Evolutionary conservation across 2,797 vertebrate genomes (phyloP).

Genomic region (Psittacula echo): DNA sequence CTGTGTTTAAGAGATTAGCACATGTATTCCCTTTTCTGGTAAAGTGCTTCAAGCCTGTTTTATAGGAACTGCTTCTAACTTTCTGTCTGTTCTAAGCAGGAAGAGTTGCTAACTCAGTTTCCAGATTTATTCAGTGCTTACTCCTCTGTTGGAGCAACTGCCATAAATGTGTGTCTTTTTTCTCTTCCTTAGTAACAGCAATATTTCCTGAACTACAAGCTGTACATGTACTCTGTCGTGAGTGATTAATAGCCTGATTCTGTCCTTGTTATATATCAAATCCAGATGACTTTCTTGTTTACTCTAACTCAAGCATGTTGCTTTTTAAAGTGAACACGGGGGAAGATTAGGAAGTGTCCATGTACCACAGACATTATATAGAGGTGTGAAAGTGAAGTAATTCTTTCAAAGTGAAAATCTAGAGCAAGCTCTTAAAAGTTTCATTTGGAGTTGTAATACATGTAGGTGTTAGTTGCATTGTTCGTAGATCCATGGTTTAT

Average conservation of each 20-base stretch:
- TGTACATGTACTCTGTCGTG: neutral
- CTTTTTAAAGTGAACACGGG: neutral
- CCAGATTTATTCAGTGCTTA: neutral
- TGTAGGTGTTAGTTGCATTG: neutral
- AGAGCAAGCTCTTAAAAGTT: neutral
- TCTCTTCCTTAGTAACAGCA: neutral
- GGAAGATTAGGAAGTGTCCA: neutral
- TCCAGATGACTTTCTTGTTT: constrained; percentile 49
- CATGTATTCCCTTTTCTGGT: neutral
- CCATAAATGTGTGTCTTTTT: neutral
- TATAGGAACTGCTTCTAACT: neutral
- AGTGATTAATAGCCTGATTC: neutral
- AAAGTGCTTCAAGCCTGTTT: neutral
- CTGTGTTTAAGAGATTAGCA: neutral
- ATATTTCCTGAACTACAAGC: neutral
- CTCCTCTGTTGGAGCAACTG: neutral
- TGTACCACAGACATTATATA: neutral
- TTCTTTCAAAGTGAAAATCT: neutral
- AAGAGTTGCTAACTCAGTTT: neutral
- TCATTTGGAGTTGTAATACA: neutral
- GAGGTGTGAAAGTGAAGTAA: neutral
- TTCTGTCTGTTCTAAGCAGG: neutral
- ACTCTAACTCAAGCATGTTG: neutral
- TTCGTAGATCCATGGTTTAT: neutral
- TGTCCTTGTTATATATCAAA: neutral